Percentiles rank a stretch among this genome's conserved stretches.
phyloP scores from a whole-genome alignment of 2,113 vertebrate species.

The Pantherophis guttatus region DNA sequence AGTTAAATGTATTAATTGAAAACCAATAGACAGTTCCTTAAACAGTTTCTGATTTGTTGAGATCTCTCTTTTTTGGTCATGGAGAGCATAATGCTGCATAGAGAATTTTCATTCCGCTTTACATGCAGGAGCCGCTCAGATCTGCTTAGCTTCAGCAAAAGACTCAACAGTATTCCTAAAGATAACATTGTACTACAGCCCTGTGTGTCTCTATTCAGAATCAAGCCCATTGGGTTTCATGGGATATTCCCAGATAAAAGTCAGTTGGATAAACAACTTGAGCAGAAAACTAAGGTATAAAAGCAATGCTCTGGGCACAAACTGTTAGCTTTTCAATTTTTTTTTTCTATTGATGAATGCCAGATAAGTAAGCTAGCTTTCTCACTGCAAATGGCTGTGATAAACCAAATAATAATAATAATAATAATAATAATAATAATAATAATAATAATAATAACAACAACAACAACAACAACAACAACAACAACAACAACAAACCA shows the following conservation, averaged over 20 bases:
- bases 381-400: not conserved
- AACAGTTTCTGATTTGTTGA: not conserved
- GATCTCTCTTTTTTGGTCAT: not conserved
- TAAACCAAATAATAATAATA: not conserved
- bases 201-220: not conserved
- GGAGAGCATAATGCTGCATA: not conserved
- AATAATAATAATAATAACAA: conserved; percentile 11
- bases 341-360: not conserved
- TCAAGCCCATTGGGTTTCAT: not conserved
- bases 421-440: not conserved
- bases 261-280: not conserved
- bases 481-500: too few relatives aligned
- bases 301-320: too few relatives aligned
- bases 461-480: not conserved
- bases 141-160: not conserved
- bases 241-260: not conserved
- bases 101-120: not conserved
- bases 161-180: not conserved
- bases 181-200: not conserved
- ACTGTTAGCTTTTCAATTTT: not conserved
- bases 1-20: not conserved
- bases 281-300: rapidly evolving
- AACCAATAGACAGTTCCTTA: not conserved
- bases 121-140: not conserved
- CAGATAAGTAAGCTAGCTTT: not conserved